These are phyloP conservation scores for Agrotis exclamationis DNA, from an alignment of 2,888 invertebrate species.

Conservation along the genomic window DNA sequence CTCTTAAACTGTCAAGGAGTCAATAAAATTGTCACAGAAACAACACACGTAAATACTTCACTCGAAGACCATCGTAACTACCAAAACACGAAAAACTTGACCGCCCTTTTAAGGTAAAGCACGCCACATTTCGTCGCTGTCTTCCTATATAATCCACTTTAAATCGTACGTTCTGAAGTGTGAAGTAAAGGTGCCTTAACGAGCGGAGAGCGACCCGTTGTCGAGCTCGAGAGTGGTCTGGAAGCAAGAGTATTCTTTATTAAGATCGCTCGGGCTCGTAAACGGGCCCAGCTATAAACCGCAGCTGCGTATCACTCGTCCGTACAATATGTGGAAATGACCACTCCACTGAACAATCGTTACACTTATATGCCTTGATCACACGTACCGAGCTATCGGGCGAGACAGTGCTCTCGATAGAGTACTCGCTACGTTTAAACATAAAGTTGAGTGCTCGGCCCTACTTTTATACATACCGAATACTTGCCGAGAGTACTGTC, in stretches of 20 bases:
- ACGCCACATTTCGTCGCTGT: constrained; percentile 7
- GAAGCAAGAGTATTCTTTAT: constrained; percentile 70
- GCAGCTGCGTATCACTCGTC: constrained; percentile 72
- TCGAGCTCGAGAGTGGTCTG: constrained; percentile 47
- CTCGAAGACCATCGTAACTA: not conserved
- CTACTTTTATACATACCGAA: too few relatives aligned
- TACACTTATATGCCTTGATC: too few relatives aligned
- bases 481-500: too few relatives aligned
- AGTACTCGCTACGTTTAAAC: too few relatives aligned
- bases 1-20: not conserved
- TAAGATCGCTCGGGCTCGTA: constrained; percentile 74
- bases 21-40: not conserved
- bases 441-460: too few relatives aligned
- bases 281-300: constrained; percentile 74
- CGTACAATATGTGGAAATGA: constrained; percentile 64
- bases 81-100: constrained; percentile 3
- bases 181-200: constrained; percentile 49
- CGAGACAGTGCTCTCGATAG: too few relatives aligned
- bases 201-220: constrained; percentile 26
- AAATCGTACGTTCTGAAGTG: constrained; percentile 36
- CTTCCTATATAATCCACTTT: constrained; percentile 46
- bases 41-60: not conserved
- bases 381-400: too few relatives aligned
- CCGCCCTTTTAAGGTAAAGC: constrained; percentile 16
- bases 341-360: constrained; percentile 48